Conservation (phyloP, 2,888 invertebrate genomes). For the Drosophila austrosaltans region DNA sequence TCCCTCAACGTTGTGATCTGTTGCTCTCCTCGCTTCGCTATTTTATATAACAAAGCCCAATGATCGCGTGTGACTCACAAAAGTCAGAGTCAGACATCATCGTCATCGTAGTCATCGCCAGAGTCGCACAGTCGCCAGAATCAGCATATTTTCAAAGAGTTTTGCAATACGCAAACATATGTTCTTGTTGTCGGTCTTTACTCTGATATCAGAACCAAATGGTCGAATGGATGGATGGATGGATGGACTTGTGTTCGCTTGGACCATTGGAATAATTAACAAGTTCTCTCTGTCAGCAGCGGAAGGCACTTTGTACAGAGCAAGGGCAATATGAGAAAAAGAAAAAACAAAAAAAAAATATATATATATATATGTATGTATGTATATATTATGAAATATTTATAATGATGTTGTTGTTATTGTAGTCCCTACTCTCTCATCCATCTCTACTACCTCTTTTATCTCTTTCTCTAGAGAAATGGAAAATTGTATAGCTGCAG, state of each 20-base stretch:
- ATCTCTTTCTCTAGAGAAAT: not conserved
- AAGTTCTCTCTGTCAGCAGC: constrained; percentile 43
- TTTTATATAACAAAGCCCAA: constrained; percentile 34
- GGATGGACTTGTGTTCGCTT: constrained; percentile 15
- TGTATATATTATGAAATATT: constrained; percentile 65
- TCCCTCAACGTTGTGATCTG: not conserved
- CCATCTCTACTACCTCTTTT: too few species aligned
- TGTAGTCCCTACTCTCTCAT: too few species aligned
- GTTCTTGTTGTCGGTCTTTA: constrained; percentile 26
- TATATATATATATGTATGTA: too few species aligned
- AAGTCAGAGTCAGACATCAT: constrained; percentile 33
- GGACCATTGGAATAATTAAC: constrained; percentile 66
- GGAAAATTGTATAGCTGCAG: constrained; percentile 33
- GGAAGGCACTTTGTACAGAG: constrained; percentile 45
- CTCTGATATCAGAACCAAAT: constrained; percentile 19
- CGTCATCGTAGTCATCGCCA: not conserved
- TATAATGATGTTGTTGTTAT: constrained; percentile 52
- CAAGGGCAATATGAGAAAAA: not conserved
- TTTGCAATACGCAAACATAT: constrained; percentile 64
- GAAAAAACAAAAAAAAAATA: too few species aligned
- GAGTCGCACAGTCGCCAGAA: constrained; percentile 51
- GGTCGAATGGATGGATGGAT: not conserved
- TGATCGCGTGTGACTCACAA: constrained; percentile 60
- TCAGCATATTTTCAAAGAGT: constrained; percentile 42
- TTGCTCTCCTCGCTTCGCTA: constrained; percentile 2